phyloP scores from a whole-genome alignment of 2,888 invertebrate species.

The Nephrotoma guestfalica region DNA sequence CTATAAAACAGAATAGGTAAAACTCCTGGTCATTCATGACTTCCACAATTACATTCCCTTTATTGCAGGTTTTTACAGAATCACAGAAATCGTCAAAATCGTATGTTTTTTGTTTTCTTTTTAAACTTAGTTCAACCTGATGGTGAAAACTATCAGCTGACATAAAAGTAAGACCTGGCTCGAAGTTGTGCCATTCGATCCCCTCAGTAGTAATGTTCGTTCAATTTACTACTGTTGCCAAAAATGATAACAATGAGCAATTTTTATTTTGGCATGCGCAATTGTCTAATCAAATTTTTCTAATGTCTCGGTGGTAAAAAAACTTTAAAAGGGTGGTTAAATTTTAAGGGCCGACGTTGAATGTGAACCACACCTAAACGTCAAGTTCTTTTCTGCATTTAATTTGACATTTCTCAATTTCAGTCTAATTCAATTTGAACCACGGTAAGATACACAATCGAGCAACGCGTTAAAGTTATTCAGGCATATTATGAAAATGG shows the following conservation, averaged over 20 bases:
- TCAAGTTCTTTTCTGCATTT: no score
- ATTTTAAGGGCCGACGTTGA: no score
- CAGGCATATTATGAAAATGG: no score
- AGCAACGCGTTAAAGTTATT: no score
- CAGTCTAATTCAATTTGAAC: no score
- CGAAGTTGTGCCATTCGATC: neutral
- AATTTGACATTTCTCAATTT: no score
- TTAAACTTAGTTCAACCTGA: neutral
- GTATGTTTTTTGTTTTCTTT: neutral
- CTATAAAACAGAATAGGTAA: no score
- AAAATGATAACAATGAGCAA: neutral
- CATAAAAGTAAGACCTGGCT: neutral
- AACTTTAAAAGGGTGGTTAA: no score
- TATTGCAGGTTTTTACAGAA: neutral
- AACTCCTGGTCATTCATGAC: neutral
- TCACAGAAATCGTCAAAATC: no score
- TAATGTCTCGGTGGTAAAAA: no score
- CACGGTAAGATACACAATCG: no score
- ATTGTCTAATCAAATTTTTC: neutral
- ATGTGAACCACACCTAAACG: no score
- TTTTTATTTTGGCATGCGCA: neutral
- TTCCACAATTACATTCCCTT: neutral
- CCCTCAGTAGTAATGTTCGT: neutral
- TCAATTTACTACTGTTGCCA: neutral
- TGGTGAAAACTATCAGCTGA: neutral